Base-by-base conservation (phyloP, 2,888 invertebrate species). In the Sphaeridia pumilis region DNA sequence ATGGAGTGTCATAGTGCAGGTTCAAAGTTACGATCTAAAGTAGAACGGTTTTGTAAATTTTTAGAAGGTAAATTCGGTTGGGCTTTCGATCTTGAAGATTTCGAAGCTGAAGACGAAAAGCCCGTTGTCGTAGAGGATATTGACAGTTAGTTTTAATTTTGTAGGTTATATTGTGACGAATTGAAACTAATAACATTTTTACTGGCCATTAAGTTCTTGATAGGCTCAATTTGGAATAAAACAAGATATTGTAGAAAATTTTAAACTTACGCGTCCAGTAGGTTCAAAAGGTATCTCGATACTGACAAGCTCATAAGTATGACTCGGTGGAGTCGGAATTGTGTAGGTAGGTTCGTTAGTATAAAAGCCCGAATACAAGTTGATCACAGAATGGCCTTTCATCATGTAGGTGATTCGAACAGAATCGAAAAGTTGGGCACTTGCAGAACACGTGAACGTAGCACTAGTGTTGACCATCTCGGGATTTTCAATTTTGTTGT, bases 1-100 rank as follows among this genome's bases (percentile, higher is more conserved):
- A 75, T 78, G 46, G 68, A 67, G 44, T 67, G 67, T 12, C 75
- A 76, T 56, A 73, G 75, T 48, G 75, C 83, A 24, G 81, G 82
- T 66, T 78, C 77, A 1, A 71, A 79, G 48, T 71, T 90, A 7
- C 76, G 80, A 66, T 77, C 78, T 14, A 79, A 83, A 71, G 80
- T 82, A 34, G 74, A 74, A 31, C 76, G 83, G 58, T 83, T 92
- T 67, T 79, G 81, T 57, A 75, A 79, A 22, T 79, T 81, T 68
- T 73, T 93, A 38, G 81, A 81, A 0, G 74, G 79, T 14, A 82
- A 78, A 66, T 84, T 86, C 67, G 76, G 80, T 55, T 92, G 92
- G 90, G 84, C 86, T 69, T 92, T 93, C 72, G 78, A 77, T 12
- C 87, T 87, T 59, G 81, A 82, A 27, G 89, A 87, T 49, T 89